Conservation (phyloP, 2,797 vertebrate genomes). For the Silurus aristotelis region DNA sequence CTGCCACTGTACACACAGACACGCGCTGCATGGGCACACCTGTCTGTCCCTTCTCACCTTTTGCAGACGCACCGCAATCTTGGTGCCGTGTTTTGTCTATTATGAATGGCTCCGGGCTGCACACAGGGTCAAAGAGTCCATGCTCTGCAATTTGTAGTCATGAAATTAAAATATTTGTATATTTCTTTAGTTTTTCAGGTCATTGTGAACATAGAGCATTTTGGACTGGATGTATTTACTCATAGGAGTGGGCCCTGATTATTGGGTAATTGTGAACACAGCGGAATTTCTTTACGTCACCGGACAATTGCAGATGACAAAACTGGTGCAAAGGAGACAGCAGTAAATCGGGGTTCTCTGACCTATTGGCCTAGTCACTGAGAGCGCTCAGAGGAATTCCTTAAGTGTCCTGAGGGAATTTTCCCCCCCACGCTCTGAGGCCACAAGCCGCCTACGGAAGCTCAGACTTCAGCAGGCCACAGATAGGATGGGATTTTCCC, state of each 20-base stretch:
- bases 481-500: conserved; percentile 66
- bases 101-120: conserved; percentile 37
- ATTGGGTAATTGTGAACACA: background rate
- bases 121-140: conserved; percentile 17
- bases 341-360: conserved; percentile 45
- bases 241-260: background rate
- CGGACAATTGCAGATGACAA: conserved; percentile 21
- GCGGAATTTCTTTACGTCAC: conserved; percentile 34
- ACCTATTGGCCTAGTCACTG: conserved; percentile 48
- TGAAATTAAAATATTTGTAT: conserved; percentile 34
- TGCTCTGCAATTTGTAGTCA: background rate
- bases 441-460: conserved; percentile 48
- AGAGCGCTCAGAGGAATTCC: conserved; percentile 49
- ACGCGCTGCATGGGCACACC: conserved; percentile 27
- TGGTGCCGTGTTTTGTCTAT: conserved; percentile 42
- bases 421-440: conserved; percentile 54
- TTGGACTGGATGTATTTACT: background rate
- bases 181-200: conserved; percentile 31
- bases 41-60: conserved; percentile 46
- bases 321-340: conserved; percentile 34
- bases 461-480: conserved; percentile 62
- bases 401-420: conserved; percentile 51
- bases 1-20: conserved; percentile 23
- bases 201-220: background rate
- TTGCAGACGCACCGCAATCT: conserved; percentile 35